phyloP scores from a whole-genome alignment of 2,888 invertebrate species.

The Sinodicranocentrus sp. region DNA sequence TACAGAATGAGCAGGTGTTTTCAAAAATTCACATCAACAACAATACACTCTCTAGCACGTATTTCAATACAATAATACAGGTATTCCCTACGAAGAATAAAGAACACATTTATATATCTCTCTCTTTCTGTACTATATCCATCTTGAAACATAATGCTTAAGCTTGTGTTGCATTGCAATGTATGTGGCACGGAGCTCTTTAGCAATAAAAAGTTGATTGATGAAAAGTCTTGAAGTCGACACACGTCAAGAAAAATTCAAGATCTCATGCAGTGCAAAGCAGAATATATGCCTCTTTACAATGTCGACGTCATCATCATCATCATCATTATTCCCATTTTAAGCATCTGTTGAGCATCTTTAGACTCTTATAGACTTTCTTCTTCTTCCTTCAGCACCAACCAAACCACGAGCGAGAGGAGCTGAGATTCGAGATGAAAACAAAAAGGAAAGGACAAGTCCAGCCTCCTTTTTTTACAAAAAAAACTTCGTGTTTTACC shows the following conservation, averaged over 20 bases:
- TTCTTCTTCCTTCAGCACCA: constrained; percentile 30
- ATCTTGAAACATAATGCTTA: too few species aligned
- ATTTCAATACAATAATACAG: too few species aligned
- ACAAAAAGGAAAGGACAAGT: constrained; percentile 29
- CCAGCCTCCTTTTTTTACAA: constrained; percentile 36
- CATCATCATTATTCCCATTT: constrained; percentile 24
- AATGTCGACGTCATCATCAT: constrained; percentile 22
- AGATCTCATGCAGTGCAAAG: constrained; percentile 44
- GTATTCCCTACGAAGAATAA: too few species aligned
- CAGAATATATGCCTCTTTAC: neutral
- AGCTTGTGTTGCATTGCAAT: too few species aligned
- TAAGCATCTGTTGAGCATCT: constrained; percentile 20
- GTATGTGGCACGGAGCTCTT: too few species aligned
- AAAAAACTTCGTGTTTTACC: constrained; percentile 33
- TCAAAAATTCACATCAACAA: constrained; percentile 18
- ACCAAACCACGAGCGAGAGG: constrained; percentile 35
- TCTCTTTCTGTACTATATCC: too few species aligned
- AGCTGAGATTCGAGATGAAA: constrained; percentile 32
- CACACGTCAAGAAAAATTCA: constrained; percentile 53
- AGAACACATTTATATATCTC: too few species aligned
- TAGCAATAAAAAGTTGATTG: constrained; percentile 18
- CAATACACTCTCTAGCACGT: neutral
- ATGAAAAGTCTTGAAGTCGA: constrained; percentile 31
- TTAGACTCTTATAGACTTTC: constrained; percentile 50
- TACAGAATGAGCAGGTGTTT: constrained; percentile 58